Evolutionary conservation across 2,113 vertebrate genomes (phyloP), one percentile per base, ranked within the genome.

Genomic region (Bucco capensis): DNA sequence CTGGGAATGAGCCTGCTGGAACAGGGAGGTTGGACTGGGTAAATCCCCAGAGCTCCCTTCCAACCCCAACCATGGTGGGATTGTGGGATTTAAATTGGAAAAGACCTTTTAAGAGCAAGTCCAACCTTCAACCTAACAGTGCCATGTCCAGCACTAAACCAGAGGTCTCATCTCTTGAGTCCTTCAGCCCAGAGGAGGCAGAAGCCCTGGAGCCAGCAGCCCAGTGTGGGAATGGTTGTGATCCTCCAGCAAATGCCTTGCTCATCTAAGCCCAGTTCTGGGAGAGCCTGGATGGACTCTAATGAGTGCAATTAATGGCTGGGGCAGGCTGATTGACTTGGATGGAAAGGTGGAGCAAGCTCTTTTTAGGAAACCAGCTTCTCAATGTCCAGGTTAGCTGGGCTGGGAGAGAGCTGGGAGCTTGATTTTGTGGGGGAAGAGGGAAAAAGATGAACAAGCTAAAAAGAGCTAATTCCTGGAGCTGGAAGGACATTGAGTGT

Each of bases 391-490:
- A 49, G 85, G 73, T 75, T 66, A 69, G 66, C 53, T 19, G 2
- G 47, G 74, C 71, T 58, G 74, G 87, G 86, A 93, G 83, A 21
- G 28, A 92, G 81, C 49, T 82, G 88, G 92, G 72, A 89, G 28
- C 11, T 47, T 47, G 86, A 49, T 76, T 83, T 73, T 57, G 53
- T 56, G 67, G 81, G 75, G 81, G 81, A 90, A 56, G 88, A 86
- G 35, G 57, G 54, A n/a, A 24, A 67, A 82, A 35, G 65, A 72
- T 86, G 82, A 89, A 67, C 84, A 31, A 93, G 88, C 51, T 77
- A 64, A 47, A 64, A 83, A 50, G 74, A 86, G 69, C 82, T 82
- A 66, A 88, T 88, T 93, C 76, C 77, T 69, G 92, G 64, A 74
- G 89, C 62, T 83, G 90, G 86, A 67, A n/a, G 85, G 60, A 31